phyloP scores from a whole-genome alignment of 2,888 invertebrate species.

The Cremastinae sp. region DNA sequence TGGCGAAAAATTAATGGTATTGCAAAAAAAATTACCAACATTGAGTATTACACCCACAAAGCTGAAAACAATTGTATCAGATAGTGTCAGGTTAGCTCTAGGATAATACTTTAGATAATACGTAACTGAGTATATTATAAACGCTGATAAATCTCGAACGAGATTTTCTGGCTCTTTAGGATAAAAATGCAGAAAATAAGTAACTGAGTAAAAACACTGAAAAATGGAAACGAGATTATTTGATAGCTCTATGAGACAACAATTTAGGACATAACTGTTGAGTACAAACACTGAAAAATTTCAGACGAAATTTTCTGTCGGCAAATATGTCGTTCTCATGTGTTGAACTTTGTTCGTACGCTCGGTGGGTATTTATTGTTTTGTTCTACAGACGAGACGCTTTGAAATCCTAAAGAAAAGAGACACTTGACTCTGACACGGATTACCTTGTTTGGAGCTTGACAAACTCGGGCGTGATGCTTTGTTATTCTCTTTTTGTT shows the following conservation, averaged over 20 bases:
- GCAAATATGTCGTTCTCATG: no score
- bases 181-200: no score
- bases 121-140: not conserved
- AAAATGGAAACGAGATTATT: no score
- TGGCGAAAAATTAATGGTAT: no score
- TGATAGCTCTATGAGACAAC: no score
- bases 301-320: no score
- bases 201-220: no score
- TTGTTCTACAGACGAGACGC: slow-evolving; percentile 54
- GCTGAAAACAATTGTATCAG: no score
- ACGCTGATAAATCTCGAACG: slow-evolving; percentile 1
- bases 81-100: slow-evolving; percentile 1
- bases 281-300: no score
- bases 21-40: slow-evolving; percentile 4
- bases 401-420: slow-evolving; percentile 10
- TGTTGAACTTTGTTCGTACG: no score
- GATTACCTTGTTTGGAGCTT: slow-evolving; percentile 14
- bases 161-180: no score
- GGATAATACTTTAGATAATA: not conserved
- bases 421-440: slow-evolving; percentile 9
- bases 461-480: slow-evolving; percentile 48
- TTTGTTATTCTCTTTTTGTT: slow-evolving; percentile 29
- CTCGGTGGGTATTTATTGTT: slow-evolving; percentile 39
- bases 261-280: no score
- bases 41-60: not conserved